Conservation (phyloP, 2,113 vertebrate species). For the Corythornis madagascariensis region DNA sequence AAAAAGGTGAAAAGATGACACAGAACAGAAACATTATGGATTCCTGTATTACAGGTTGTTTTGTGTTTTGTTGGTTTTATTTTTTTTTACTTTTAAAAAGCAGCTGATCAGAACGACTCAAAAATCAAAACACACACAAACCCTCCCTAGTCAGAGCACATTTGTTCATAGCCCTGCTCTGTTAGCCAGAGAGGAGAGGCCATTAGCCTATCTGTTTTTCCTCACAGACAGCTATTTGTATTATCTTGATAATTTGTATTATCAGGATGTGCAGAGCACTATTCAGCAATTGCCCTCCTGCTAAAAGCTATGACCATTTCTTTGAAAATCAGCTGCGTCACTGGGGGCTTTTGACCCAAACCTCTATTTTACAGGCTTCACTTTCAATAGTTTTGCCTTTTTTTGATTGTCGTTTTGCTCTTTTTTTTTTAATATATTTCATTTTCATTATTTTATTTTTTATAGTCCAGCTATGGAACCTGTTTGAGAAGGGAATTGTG, state of each 20-base stretch:
- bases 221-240: neutral
- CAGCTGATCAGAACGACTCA: neutral
- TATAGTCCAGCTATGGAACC: neutral
- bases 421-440: neutral
- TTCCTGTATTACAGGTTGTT: neutral
- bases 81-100: neutral
- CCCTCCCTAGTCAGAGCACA: fast-evolving
- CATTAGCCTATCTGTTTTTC: neutral
- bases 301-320: neutral
- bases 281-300: neutral
- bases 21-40: neutral
- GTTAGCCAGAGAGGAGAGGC: neutral
- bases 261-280: neutral
- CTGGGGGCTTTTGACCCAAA: neutral
- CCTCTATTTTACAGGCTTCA: neutral
- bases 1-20: neutral
- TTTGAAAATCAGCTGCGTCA: neutral
- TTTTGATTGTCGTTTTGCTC: neutral
- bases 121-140: neutral
- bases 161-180: neutral
- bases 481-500: neutral
- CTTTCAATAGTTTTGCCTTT: neutral
- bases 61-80: no score
- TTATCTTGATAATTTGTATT: neutral
- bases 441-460: neutral